Evolutionary conservation across 2,888 invertebrate genomes (phyloP).

Genomic region (Theodoxus fluviatilis): DNA sequence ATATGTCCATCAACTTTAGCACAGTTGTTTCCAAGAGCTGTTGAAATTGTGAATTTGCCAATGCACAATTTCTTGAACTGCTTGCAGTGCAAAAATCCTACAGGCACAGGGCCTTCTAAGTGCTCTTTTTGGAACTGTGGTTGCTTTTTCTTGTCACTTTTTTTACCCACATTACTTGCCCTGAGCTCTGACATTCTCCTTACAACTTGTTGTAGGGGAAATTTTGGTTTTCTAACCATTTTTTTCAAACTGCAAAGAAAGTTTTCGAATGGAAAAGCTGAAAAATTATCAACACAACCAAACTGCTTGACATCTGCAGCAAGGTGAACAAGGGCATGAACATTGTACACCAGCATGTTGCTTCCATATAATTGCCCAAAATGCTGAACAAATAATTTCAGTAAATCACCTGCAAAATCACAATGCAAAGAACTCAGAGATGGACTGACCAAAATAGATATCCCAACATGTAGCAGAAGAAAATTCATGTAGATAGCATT

Average conservation of each 20-base stretch:
- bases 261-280: conserved; percentile 21
- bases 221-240: neutral
- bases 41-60: neutral
- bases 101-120: neutral
- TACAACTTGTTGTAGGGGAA: conserved; percentile 5
- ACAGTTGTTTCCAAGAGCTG: neutral
- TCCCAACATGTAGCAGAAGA: neutral
- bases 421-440: neutral
- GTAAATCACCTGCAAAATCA: conserved; percentile 1
- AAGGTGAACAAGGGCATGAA: conserved; percentile 7
- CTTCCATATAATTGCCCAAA: conserved; percentile 6
- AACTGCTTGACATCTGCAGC: neutral
- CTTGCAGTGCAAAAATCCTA: neutral
- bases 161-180: neutral
- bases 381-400: neutral
- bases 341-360: conserved; percentile 19
- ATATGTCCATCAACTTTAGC: neutral
- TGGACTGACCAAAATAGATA: neutral
- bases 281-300: conserved; percentile 12
- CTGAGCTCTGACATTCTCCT: neutral
- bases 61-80: neutral
- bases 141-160: neutral
- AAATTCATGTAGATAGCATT: conserved; percentile 10
- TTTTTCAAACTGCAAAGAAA: conserved; percentile 10
- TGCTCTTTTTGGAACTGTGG: neutral